phyloP scores from a whole-genome alignment of 2,888 invertebrate species.

The Rhabditoides inermis region DNA sequence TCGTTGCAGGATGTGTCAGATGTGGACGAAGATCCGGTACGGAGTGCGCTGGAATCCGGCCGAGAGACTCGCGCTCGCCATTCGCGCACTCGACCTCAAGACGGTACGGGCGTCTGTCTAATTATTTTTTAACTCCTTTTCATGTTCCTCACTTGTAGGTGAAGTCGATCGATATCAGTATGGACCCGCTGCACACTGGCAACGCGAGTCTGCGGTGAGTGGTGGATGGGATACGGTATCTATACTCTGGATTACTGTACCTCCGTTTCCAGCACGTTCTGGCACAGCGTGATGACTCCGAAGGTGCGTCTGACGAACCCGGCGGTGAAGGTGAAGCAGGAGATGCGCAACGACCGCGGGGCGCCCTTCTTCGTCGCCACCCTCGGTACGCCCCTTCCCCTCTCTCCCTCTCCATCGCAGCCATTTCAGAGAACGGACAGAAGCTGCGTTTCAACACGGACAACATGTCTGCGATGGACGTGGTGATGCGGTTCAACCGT shows the following conservation, averaged over 20 bases:
- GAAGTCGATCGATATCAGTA: slow-evolving; percentile 38
- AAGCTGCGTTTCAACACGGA: slow-evolving; percentile 43
- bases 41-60: slow-evolving; percentile 47
- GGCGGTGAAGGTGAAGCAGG: slow-evolving; percentile 25
- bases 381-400: slow-evolving; percentile 22
- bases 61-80: slow-evolving; percentile 37
- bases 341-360: slow-evolving; percentile 42
- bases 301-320: slow-evolving; percentile 43
- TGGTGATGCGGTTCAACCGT: slow-evolving; percentile 46
- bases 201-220: slow-evolving; percentile 8
- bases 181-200: slow-evolving; percentile 43
- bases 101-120: slow-evolving; percentile 12
- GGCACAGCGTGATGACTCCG: slow-evolving; percentile 39
- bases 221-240: not conserved
- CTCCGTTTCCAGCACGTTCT: slow-evolving; percentile 34
- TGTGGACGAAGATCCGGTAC: slow-evolving; percentile 45
- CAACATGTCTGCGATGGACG: slow-evolving; percentile 42
- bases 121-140: not conserved
- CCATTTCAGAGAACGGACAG: slow-evolving; percentile 34
- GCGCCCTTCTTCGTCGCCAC: slow-evolving; percentile 43
- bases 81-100: slow-evolving; percentile 34
- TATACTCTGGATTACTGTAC: not conserved
- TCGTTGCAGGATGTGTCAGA: slow-evolving; percentile 36
- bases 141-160: slow-evolving; percentile 19
- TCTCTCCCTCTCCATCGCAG: not conserved